Conservation (phyloP, 2,797 vertebrate species). For the Harpia harpyja region DNA sequence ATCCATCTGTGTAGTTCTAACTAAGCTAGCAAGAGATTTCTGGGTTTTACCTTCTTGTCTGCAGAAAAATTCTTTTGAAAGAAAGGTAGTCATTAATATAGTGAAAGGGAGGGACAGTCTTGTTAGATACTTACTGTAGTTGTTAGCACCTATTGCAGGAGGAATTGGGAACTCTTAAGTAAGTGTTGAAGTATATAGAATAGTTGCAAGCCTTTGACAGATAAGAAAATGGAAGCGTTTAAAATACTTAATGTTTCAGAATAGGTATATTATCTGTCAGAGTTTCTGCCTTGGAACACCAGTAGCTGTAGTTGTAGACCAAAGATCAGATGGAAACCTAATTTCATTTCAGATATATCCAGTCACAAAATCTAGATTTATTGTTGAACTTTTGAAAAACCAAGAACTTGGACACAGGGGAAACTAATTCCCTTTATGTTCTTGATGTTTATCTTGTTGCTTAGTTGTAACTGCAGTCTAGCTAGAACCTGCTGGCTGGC, state of each 20-base stretch:
- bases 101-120: background rate
- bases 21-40: background rate
- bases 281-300: background rate
- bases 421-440: background rate
- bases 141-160: background rate
- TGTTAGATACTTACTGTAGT: background rate
- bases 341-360: background rate
- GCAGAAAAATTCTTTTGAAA: background rate
- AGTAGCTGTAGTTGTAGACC: background rate
- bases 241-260: background rate
- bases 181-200: background rate
- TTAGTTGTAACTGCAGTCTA: background rate
- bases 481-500: background rate
- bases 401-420: background rate
- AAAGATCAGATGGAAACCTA: background rate
- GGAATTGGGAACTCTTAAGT: background rate
- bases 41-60: background rate
- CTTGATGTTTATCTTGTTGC: background rate
- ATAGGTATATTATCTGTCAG: background rate
- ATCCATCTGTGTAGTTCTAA: background rate
- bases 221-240: background rate
- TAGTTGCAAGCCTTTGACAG: background rate
- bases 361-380: background rate
- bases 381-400: background rate
- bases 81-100: background rate